phyloP scores from a whole-genome alignment of 1,140 invertebrate genomes.

The Aphelenchoides avenae region DNA sequence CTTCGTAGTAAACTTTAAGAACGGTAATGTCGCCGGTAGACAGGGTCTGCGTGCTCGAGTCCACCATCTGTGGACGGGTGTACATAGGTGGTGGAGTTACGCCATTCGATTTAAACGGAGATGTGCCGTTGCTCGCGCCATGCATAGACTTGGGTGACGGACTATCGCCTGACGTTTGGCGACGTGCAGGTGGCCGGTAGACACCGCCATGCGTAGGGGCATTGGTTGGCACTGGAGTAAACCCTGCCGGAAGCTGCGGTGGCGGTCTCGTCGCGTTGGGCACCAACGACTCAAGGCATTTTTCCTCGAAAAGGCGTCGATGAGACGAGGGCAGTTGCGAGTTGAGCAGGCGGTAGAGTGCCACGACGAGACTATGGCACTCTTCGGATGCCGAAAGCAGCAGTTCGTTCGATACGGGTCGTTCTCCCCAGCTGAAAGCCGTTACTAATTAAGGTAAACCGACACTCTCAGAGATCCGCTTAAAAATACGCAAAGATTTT shows the following conservation, averaged over 20 bases:
- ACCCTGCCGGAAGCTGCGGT: conserved; percentile 17
- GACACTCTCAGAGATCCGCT: too few species aligned
- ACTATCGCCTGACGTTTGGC: conserved; percentile 25
- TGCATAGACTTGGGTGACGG: conserved; percentile 1
- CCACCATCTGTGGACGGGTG: conserved; percentile 40
- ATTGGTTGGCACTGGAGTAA: background rate
- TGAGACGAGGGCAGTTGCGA: conserved; percentile 45
- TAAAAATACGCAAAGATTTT: too few species aligned
- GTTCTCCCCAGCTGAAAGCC: conserved; percentile 48
- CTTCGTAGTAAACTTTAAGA: conserved; percentile 53
- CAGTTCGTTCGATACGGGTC: conserved; percentile 52
- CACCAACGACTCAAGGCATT: conserved; percentile 41
- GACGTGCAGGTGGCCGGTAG: conserved; percentile 13
- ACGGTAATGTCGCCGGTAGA: conserved; percentile 58
- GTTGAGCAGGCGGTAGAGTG: conserved; percentile 49
- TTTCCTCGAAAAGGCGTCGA: conserved; percentile 47
- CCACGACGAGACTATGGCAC: conserved; percentile 51
- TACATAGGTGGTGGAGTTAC: too few species aligned
- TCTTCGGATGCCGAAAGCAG: conserved; percentile 52
- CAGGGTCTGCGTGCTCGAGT: conserved; percentile 53
- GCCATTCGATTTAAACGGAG: conserved; percentile 18
- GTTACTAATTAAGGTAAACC: background rate
- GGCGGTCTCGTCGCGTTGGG: conserved; percentile 32
- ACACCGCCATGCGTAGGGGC: background rate
- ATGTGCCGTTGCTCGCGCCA: conserved; percentile 3